These are phyloP conservation scores for Drosophila pruinosa DNA, from an alignment of 1,140 invertebrate genomes.

Conservation along the genomic window DNA sequence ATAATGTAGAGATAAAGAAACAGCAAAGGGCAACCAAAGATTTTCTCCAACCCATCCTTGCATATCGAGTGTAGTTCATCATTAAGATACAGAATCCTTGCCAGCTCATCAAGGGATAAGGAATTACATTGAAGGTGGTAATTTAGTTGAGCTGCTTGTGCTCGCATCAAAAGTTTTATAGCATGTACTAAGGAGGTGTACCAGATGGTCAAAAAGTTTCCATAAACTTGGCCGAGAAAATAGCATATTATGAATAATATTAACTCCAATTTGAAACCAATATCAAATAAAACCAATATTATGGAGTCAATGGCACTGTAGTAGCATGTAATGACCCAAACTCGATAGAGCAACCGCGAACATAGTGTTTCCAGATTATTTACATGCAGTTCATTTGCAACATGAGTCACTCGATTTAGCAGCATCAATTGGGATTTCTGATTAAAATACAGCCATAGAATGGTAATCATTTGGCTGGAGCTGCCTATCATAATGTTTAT, in stretches of 20 bases:
- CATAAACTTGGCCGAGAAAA: not conserved
- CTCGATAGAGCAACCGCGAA: not conserved
- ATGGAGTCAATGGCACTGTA: not conserved
- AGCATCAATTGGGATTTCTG: not conserved
- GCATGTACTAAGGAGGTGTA: not conserved
- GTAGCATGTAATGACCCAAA: not conserved
- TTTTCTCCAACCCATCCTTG: not conserved
- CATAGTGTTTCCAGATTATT: not conserved
- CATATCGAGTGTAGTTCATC: not conserved
- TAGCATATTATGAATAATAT: not conserved
- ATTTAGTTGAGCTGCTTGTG: not conserved
- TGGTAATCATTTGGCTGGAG: not conserved
- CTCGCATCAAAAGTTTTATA: not conserved
- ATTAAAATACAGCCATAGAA: not conserved
- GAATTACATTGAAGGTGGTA: not conserved
- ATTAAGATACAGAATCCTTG: not conserved
- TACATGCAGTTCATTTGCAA: not conserved
- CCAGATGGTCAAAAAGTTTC: not conserved
- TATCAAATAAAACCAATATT: too few relatives aligned
- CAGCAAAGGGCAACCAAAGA: not conserved
- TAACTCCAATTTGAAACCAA: not conserved
- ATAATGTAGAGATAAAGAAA: not conserved
- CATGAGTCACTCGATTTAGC: not conserved
- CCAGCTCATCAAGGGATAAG: not conserved
- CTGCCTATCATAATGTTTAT: not conserved